Percentiles rank a stretch among this genome's conserved stretches.
Conservation (phyloP, 2,888 invertebrate genomes). For the Plebejus anna region DNA sequence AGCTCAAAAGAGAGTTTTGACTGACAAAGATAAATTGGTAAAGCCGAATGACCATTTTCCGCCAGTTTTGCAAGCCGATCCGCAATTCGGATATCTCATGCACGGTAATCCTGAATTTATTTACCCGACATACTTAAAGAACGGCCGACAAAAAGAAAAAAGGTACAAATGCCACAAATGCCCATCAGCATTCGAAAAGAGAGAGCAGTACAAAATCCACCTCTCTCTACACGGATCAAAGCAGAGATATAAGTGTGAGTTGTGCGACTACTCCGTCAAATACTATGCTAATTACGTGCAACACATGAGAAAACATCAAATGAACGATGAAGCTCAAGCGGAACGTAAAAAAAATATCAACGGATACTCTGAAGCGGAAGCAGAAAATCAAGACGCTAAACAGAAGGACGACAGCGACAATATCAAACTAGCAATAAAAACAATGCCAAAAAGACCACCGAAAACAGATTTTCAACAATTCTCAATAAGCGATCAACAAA, state of each 20-base stretch:
- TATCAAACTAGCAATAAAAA: constrained; percentile 71
- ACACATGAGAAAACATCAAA: constrained; percentile 89
- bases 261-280: constrained; percentile 93
- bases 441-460: constrained; percentile 64
- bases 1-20: constrained; percentile 74
- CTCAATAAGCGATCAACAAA: constrained; percentile 82
- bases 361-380: constrained; percentile 47
- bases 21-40: constrained; percentile 72
- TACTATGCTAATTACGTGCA: constrained; percentile 91
- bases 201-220: constrained; percentile 91
- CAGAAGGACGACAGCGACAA: constrained; percentile 55
- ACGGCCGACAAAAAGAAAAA: constrained; percentile 87
- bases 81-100: constrained; percentile 84
- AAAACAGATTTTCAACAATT: constrained; percentile 76
- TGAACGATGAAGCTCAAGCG: constrained; percentile 83
- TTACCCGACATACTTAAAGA: constrained; percentile 86
- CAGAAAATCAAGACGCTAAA: constrained; percentile 51
- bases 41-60: constrained; percentile 77
- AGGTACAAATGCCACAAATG: constrained; percentile 91
- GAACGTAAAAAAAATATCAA: constrained; percentile 69
- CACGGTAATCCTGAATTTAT: constrained; percentile 88
- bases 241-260: constrained; percentile 89
- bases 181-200: constrained; percentile 92
- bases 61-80: constrained; percentile 79
- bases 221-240: constrained; percentile 90